Conservation (phyloP, 2,797 vertebrate species). For the Linurgus olivaceus region DNA sequence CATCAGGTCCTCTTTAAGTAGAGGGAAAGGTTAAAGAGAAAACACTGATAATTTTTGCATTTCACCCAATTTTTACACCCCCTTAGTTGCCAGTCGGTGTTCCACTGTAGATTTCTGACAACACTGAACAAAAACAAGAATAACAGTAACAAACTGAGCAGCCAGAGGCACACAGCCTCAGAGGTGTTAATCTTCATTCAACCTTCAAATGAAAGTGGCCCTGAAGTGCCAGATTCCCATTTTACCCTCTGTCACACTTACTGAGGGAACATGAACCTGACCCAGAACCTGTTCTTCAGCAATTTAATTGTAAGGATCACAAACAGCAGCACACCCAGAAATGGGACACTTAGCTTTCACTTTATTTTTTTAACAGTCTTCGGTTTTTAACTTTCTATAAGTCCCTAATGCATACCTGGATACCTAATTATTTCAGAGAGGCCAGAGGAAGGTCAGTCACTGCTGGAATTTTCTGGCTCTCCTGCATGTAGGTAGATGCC, state of each 20-base stretch:
- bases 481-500: fast-evolving
- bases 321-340: not conserved
- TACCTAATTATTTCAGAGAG: not conserved
- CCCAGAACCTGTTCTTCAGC: not conserved
- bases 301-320: not conserved
- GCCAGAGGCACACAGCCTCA: not conserved
- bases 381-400: not conserved
- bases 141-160: not conserved
- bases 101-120: not conserved
- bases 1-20: not conserved
- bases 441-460: not conserved
- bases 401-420: not conserved
- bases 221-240: not conserved
- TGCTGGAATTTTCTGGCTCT: not conserved
- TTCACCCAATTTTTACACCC: not conserved
- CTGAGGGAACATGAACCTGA: not conserved
- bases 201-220: not conserved
- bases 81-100: fast-evolving
- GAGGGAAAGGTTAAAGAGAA: not conserved
- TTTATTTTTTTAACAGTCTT: not conserved
- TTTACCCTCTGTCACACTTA: not conserved
- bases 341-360: fast-evolving
- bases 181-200: not conserved
- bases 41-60: not conserved
- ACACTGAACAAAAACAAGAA: not conserved